Base-by-base conservation (phyloP, 2,113 vertebrate species). In the Saccopteryx bilineata region DNA sequence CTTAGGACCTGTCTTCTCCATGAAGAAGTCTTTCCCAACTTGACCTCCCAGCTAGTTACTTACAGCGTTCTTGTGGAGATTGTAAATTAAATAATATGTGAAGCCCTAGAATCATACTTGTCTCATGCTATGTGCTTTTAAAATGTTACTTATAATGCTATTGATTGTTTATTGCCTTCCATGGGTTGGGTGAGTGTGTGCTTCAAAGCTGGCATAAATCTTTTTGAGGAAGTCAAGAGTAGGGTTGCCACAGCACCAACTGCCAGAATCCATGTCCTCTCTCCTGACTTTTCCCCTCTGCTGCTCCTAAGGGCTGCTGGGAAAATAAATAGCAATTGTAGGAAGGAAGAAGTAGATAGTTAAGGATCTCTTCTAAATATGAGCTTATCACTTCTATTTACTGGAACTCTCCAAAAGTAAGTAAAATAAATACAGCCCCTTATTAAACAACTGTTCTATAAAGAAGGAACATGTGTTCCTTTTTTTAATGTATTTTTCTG, bases 281-380 rank as follows among this genome's bases (percentile, higher is more conserved):
- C 19, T 78, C 33, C 4, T 82, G 58, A 96, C 7, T 61, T 76
- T 58, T 1, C 11, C 18, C 8, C 23, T 69, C 58, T 65, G 13
- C 65, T 80, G 19, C 21, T 72, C 26, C 56, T 75, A 61, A 87
- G 24, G 14, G 11, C 7, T 50, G 23, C 46, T 31, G 10, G 26
- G 1, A 82, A 86, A 82, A 91, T 65, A 92, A 94, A 87, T 14
- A 91, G n/a, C 33, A 96, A 4, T n/a, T 54, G 7, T 76, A 91
- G 5, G 3, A 26, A 5, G 24, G 39, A 5, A 39, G 9, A 86
- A 90, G 63, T 11, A 46, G 58, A 92, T 23, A 75, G 8, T 19
- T 28, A 87, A 81, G 50, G 72, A 71, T 24, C 46, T 61, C 21
- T 90, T 78, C 61, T 86, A 61, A 90, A 80, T 3, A 66, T 50